These are phyloP conservation scores for Boulengeromyrus knoepffleri DNA, from an alignment of 2,113 vertebrate species.

Conservation along the genomic window DNA sequence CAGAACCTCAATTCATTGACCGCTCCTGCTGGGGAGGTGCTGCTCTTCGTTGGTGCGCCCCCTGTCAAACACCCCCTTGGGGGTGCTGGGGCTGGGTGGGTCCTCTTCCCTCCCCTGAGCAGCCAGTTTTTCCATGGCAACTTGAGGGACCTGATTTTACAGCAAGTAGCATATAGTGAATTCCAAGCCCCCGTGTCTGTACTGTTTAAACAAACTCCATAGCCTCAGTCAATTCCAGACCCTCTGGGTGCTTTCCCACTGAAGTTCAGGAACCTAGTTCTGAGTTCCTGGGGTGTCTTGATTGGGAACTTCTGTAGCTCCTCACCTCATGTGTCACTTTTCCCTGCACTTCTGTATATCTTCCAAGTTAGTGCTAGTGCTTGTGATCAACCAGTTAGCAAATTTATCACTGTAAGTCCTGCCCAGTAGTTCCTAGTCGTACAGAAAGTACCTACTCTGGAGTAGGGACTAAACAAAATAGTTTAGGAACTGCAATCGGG, in stretches of 20 bases:
- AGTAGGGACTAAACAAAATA: background rate
- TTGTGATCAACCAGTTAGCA: background rate
- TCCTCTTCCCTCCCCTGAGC: background rate
- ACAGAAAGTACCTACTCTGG: background rate
- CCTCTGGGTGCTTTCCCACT: background rate
- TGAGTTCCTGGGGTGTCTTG: background rate
- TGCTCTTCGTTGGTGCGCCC: background rate
- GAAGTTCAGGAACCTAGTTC: background rate
- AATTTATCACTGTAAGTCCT: background rate
- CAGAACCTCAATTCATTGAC: background rate
- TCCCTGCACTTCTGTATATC: background rate
- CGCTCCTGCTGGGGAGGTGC: background rate
- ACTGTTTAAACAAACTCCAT: background rate
- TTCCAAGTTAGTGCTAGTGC: background rate
- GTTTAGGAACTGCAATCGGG: background rate
- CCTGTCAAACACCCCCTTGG: background rate
- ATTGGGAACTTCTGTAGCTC: background rate
- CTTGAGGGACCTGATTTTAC: background rate
- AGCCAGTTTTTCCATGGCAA: background rate
- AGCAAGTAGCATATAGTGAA: background rate
- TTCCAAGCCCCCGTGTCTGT: background rate
- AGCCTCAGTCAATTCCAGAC: background rate
- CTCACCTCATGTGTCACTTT: background rate
- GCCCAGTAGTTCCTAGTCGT: background rate
- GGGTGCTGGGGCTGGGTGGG: background rate